Base-by-base conservation (phyloP, 2,797 vertebrate species). In the Orientallactaga sibirica region DNA sequence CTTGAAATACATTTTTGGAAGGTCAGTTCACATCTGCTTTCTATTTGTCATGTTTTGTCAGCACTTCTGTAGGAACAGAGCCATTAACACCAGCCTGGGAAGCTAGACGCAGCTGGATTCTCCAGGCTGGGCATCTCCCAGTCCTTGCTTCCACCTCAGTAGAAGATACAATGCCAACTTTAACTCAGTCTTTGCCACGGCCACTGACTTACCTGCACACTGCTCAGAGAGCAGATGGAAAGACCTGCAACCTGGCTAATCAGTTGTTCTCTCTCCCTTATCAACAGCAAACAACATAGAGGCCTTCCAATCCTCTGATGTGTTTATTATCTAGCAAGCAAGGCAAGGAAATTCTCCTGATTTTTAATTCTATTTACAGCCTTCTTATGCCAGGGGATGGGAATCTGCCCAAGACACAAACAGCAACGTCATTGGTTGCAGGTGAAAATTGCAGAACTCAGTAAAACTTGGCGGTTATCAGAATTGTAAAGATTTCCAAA, bases 1-100 rank as follows among this genome's bases (percentile, higher is more conserved):
- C 77, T 91, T 89, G 76, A 78, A 89, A 85, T 84, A 89, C 73
- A 83, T 85, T 94, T 96, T 37, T 68, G 90, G 93, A 89, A 93
- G 94, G 88, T 95, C 95, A 92, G 18, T 82, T 94, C 86, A 91
- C 96, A 97, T 96, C 92, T 97, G 93, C 88, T 97, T 97, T 92
- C 94, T 92, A 79, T 95, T 95, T 76, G 80, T 95, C 94, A 91
- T 73, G 43, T 94, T 94, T 92, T 95, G 95, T 96, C 96, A 95
- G 96, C 95, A 94, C 93, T 96, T 96, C 86, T 95, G 92, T 92
- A 94, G 94, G 92, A 95, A 95, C 80, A 95, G 85, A 95, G 71
- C 92, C 80, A 86, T 96, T 88, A 94, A 58, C 66, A 77, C 79
- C 68, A 84, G 88, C 76, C 88, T 66, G n/a, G 74, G 64, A 83